These are phyloP conservation scores for Toxotes chatareus DNA, from an alignment of 2,113 vertebrate species.

Conservation along the genomic window DNA sequence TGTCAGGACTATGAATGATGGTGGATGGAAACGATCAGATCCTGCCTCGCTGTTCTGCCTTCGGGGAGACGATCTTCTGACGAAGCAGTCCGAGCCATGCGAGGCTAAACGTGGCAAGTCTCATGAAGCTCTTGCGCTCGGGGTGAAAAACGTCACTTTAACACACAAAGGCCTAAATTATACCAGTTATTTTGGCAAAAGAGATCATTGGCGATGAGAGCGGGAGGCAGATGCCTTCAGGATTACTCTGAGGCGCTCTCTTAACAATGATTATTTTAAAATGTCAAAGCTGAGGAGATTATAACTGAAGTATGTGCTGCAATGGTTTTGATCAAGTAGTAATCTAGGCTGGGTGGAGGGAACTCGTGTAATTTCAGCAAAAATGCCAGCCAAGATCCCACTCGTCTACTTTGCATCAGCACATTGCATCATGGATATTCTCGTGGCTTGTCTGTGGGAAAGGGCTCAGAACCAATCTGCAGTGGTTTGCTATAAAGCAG, in stretches of 20 bases:
- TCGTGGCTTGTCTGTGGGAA: slow-evolving; percentile 10
- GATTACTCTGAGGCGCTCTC: not conserved
- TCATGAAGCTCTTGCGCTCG: slow-evolving; percentile 18
- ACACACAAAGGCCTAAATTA: slow-evolving; percentile 23
- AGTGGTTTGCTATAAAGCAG: slow-evolving; percentile 16
- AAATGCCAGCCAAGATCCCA: not conserved
- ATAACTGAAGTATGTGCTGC: not conserved
- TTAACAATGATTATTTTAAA: slow-evolving; percentile 11
- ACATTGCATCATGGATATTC: slow-evolving; percentile 46
- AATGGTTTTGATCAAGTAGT: slow-evolving; percentile 5
- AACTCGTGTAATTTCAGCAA: not conserved
- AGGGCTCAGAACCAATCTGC: slow-evolving; percentile 11
- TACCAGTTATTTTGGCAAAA: slow-evolving; percentile 7
- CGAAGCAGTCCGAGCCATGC: slow-evolving; percentile 12
- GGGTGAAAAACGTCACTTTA: not conserved
- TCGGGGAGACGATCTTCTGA: slow-evolving; percentile 43
- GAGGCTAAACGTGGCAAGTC: slow-evolving; percentile 36
- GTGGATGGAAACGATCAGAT: slow-evolving; percentile 66
- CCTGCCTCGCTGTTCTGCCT: slow-evolving; percentile 54
- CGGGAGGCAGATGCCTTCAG: not conserved
- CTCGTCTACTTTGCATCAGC: not conserved
- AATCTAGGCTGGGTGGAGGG: not conserved
- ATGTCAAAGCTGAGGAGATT: not conserved
- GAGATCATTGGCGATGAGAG: not conserved
- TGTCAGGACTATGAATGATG: slow-evolving; percentile 76